Base-by-base conservation (phyloP, 2,797 vertebrate species). In the Argentina silus region DNA sequence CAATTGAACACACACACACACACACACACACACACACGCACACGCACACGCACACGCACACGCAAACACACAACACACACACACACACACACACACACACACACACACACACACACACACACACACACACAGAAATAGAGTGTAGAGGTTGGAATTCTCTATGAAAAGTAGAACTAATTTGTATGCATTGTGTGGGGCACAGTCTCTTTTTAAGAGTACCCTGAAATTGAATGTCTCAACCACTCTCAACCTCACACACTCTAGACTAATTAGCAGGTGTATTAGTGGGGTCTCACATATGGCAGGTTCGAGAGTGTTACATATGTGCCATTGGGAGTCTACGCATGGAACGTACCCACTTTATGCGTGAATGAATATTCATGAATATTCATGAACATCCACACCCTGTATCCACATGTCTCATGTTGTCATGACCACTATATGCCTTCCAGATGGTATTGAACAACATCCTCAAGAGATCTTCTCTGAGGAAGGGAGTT, bases 231-330 rank as follows among this genome's bases (percentile, higher is more conserved):
- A n/a, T 45, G 45, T 36, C 21, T 63, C 48, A 63, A 69, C 27
- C 45, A 79, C 27, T 84, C 71, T 73, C 44, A 73, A 42, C 43
- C 36, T 75, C 36, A 79, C 62, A 78, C 47, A 63, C 74, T 59
- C 70, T 4, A 36, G 27, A 63, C 73, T 81, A 83, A 81, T 81
- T 63, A 79, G 78, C 27, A 43, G 7, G 10, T 67, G 62, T 80
- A 81, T 83, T 74, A 69, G 44, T 70, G 60, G 17, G n/a, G 72
- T 70, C 60, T 80, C 70, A 78, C 72, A 62, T 77, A 50, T 75
- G 23, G 55, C 60, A 71, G 66, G 78, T 74, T 44, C 67, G 67
- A 73, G 61, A 70, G 15, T 53, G 50, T 11, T 59, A 14, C 4
- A 10, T 68, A 72, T 23, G 21, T 19, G 17, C 14, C 61, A 12